Conservation (phyloP, 2,888 invertebrate genomes). For the Amiota mariae region DNA sequence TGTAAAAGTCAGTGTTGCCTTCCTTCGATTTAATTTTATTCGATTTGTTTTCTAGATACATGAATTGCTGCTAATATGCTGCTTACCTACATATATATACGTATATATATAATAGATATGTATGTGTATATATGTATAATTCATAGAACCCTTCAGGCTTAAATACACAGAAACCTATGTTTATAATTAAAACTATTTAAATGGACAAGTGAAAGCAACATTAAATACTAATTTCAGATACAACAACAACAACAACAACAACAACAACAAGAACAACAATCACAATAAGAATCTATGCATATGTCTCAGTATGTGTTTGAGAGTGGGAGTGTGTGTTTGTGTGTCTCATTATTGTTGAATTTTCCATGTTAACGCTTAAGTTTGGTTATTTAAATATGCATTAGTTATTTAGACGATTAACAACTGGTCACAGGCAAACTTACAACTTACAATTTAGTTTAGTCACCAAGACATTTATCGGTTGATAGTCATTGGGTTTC, state of each 20-base stretch:
- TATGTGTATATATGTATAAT: too few species aligned
- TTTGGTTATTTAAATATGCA: conserved; percentile 31
- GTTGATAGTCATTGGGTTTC: too few species aligned
- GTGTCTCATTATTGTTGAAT: conserved; percentile 28
- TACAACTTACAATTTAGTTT: too few species aligned
- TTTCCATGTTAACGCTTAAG: conserved; percentile 8
- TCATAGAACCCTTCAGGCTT: not conserved
- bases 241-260: not conserved
- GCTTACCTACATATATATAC: too few species aligned
- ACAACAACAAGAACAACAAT: not conserved
- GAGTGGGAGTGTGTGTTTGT: conserved; percentile 14
- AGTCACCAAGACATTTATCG: too few species aligned
- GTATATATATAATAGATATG: too few species aligned
- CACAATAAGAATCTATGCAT: conserved; percentile 19
- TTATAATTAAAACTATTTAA: conserved; percentile 18
- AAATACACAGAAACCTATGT: not conserved
- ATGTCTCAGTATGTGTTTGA: not conserved
- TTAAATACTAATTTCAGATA: not conserved
- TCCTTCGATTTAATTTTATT: too few species aligned
- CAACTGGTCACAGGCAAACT: too few species aligned
- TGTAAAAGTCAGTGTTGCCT: too few species aligned
- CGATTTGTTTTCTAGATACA: too few species aligned
- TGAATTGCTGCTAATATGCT: too few species aligned
- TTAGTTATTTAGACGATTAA: conserved; percentile 29
- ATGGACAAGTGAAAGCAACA: not conserved